Evolutionary conservation across 2,888 invertebrate genomes (phyloP).

Genomic region (Quadroppia sp.): DNA sequence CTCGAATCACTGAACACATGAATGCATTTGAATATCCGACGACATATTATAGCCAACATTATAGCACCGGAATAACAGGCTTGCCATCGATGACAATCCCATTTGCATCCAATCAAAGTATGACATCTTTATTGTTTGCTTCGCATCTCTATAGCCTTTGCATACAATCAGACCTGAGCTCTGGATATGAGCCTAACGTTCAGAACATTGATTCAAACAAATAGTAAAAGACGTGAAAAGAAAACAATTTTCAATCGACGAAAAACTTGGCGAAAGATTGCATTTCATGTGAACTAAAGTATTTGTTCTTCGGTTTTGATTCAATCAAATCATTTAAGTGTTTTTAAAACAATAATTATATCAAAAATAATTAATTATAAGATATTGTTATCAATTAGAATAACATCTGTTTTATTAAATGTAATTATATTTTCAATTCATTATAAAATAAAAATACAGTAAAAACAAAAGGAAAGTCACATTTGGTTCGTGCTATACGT

Average conservation of each 20-base stretch:
- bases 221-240: not conserved
- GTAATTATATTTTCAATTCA: no score
- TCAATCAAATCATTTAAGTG: no score
- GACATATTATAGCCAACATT: not conserved
- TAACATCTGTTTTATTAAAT: no score
- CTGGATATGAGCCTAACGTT: not conserved
- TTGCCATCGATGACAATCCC: not conserved
- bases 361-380: no score
- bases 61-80: not conserved
- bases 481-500: not conserved
- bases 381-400: no score
- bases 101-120: constrained; percentile 27
- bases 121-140: constrained; percentile 22
- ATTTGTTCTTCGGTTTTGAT: not conserved
- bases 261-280: not conserved
- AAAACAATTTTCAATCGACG: not conserved
- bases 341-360: no score
- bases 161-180: constrained; percentile 16
- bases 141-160: not conserved
- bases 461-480: no score
- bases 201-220: constrained; percentile 17
- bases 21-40: constrained; percentile 29
- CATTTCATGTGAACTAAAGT: not conserved
- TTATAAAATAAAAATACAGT: no score
- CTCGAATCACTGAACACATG: not conserved